phyloP scores from a whole-genome alignment of 2,113 vertebrate species.

The Embiotoca jacksoni region DNA sequence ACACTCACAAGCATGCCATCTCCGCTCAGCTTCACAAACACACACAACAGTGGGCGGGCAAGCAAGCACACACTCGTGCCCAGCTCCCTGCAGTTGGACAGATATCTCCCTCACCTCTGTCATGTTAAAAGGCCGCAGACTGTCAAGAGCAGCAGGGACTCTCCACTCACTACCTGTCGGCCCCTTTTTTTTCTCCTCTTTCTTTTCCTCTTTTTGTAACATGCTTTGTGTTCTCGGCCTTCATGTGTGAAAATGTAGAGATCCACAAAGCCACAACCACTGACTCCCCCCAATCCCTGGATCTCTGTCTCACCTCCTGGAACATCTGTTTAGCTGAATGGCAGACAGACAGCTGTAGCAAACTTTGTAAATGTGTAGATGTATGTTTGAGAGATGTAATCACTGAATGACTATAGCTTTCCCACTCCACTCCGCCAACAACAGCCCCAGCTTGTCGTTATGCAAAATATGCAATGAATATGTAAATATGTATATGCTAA shows the following conservation, averaged over 20 bases:
- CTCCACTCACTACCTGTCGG: conserved; percentile 1
- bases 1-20: conserved; percentile 38
- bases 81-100: conserved; percentile 27
- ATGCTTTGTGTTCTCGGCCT: conserved; percentile 2
- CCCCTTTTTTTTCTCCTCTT: not conserved
- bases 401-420: conserved; percentile 46
- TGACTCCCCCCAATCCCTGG: not conserved
- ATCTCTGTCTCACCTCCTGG: conserved; percentile 20
- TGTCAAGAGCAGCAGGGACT: conserved; percentile 42
- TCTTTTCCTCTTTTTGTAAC: conserved; percentile 3
- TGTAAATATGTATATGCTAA: conserved; percentile 60
- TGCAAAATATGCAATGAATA: conserved; percentile 62
- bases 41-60: not conserved
- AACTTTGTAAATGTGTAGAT: conserved; percentile 22
- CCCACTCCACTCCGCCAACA: conserved; percentile 35
- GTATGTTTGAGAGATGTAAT: conserved; percentile 6
- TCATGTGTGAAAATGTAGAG: not conserved
- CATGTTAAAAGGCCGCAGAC: conserved; percentile 39
- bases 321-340: conserved; percentile 29
- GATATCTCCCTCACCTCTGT: conserved; percentile 55
- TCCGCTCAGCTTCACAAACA: conserved; percentile 32
- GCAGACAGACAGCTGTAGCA: conserved; percentile 3
- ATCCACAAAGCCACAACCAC: not conserved
- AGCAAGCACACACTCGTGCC: not conserved
- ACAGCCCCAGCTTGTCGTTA: conserved; percentile 45